Evolutionary conservation across 2,113 vertebrate species (phyloP), one percentile per base, ranked within the genome.

Genomic region (Psephotus haematonotus): DNA sequence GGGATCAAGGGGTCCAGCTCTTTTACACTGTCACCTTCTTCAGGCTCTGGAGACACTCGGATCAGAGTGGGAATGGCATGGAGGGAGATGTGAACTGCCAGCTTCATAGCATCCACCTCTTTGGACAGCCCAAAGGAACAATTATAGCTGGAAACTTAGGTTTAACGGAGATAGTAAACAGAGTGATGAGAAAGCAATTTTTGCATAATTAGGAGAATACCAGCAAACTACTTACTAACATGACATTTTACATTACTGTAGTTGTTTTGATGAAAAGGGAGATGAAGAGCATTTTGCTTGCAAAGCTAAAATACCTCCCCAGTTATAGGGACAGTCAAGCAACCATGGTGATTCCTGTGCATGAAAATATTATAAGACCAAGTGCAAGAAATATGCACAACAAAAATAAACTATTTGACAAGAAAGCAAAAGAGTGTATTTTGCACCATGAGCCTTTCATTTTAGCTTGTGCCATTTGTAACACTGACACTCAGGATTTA

Each of bases 11-110:
- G 31, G 4, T 7, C 4, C 20, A 84, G 43, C 27, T 90, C 3
- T 13, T 85, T 49, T 28, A 49, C 3, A 4, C 20, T 63, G 7
- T 16, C 60, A 17, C 41, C 74, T 63, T 49, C 27, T 28, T 20
- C 1, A 5, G 62, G 43, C 69, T 35, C 86, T 37, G 76, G 72
- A 71, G 47, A 10, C 23, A 6, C 31, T 0, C 0, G 67, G 75
- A 68, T 88, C 14, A 0, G 18, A 28, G 64, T 1, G 1, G 72
- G 60, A 37, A 24, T 3, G 13, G 69, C 49, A 27, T 0, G 0
- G 94, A 57, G 28, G 44, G 62, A 90, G 62, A 57, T 0, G 7
- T 6, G 69, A 93, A 27, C 69, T 0, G 1, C 25, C 27, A 57
- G 11, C 28, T 75, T 17, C 25, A 29, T 22, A 8, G 60, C 52